These are phyloP conservation scores for Diachasma alloeum DNA, from an alignment of 1,140 invertebrate genomes.

Conservation along the genomic window DNA sequence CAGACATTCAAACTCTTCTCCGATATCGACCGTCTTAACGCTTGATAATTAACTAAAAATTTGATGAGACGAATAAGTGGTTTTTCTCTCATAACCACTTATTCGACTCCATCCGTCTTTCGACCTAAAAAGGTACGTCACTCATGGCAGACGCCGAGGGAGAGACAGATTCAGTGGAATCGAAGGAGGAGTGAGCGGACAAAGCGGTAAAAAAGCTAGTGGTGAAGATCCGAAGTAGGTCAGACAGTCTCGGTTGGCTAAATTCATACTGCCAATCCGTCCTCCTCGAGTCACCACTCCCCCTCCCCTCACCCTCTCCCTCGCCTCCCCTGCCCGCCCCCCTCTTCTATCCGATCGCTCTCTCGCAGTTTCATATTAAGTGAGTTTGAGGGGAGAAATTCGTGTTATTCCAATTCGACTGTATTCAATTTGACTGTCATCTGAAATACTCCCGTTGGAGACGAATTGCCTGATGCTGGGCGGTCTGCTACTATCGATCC, in stretches of 20 bases:
- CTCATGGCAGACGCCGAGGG: background rate
- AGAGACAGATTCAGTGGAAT: background rate
- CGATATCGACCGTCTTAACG: constrained; percentile 15
- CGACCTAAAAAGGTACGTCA: background rate
- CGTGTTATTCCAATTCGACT: background rate
- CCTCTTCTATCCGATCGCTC: background rate
- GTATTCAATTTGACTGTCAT: background rate
- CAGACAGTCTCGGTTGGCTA: constrained; percentile 31
- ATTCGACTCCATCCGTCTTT: background rate
- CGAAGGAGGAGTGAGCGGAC: background rate
- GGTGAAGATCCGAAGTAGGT: constrained; percentile 21
- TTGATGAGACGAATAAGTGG: constrained; percentile 1
- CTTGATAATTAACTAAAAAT: background rate
- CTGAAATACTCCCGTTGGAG: background rate
- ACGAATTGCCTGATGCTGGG: background rate
- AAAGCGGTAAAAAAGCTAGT: constrained; percentile 21
- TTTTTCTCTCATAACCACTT: background rate
- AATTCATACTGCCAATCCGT: constrained; percentile 22
- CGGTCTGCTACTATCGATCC: constrained; percentile 15
- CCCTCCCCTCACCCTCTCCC: background rate
- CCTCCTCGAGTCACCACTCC: background rate
- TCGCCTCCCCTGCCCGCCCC: background rate
- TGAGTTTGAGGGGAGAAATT: background rate
- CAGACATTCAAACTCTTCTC: constrained; percentile 16
- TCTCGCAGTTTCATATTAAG: background rate